These are phyloP conservation scores for Sinocyclocheilus rhinocerous DNA, from an alignment of 2,113 vertebrate species.

Conservation along the genomic window DNA sequence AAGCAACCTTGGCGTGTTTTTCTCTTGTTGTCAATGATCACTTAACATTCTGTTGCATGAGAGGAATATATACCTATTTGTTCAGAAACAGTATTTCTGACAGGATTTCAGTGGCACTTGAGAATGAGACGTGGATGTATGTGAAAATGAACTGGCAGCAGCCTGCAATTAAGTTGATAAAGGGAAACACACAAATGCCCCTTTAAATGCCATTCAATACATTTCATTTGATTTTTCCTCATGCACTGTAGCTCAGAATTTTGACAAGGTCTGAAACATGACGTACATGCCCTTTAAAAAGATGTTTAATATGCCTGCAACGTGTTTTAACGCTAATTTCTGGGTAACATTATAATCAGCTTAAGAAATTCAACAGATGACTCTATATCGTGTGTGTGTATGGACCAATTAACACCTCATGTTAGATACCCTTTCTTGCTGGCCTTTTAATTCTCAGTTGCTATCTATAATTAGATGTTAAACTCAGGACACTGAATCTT, in stretches of 20 bases:
- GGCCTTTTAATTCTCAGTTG: constrained; percentile 1
- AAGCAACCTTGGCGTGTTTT: not conserved
- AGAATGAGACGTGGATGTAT: not conserved
- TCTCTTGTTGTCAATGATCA: constrained; percentile 7
- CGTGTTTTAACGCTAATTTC: not conserved
- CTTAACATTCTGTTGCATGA: constrained; percentile 37
- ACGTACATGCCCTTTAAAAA: not conserved
- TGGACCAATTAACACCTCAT: not conserved
- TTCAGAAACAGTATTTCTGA: not conserved
- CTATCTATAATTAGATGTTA: constrained; percentile 15
- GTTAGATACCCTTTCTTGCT: not conserved
- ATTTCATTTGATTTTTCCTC: not conserved
- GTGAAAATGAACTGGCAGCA: not conserved
- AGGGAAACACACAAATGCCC: not conserved
- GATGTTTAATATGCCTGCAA: not conserved
- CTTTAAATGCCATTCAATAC: not conserved
- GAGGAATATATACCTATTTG: constrained; percentile 13
- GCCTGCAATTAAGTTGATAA: constrained; percentile 21
- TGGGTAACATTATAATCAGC: not conserved
- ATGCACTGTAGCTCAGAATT: not conserved
- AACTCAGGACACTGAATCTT: not conserved
- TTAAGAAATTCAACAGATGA: constrained; percentile 4
- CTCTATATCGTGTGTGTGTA: not conserved
- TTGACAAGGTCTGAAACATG: constrained; percentile 13
- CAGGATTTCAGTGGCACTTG: not conserved